A percentile compares a stretch with the other conserved stretches of the same genome.
These are phyloP conservation scores for Leptodactylus fuscus DNA, from an alignment of 2,113 vertebrate species.

Conservation along the genomic window DNA sequence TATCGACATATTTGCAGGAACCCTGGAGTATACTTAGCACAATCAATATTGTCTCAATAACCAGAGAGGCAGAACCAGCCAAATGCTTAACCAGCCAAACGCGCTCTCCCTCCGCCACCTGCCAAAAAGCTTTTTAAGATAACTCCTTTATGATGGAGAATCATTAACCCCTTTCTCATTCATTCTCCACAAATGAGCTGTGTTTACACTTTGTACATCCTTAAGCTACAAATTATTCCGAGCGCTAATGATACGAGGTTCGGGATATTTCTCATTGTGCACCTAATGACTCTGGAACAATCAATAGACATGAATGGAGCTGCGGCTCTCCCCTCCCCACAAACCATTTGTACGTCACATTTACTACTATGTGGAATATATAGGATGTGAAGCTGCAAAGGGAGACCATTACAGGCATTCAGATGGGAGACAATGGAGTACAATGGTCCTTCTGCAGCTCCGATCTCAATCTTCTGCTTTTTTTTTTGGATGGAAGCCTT, in stretches of 20 bases:
- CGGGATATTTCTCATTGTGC: background rate
- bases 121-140: slow-evolving; percentile 22
- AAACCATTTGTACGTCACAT: background rate
- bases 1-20: slow-evolving; percentile 61
- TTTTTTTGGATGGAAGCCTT: background rate
- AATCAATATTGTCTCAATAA: slow-evolving; percentile 68
- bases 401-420: background rate
- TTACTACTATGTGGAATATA: background rate
- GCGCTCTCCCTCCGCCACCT: background rate
- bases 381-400: background rate
- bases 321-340: background rate
- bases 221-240: background rate
- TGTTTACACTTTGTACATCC: background rate
- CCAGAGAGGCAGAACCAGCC: slow-evolving; percentile 48
- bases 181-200: background rate
- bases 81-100: slow-evolving; percentile 29
- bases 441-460: background rate
- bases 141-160: background rate
- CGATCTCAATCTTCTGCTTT: background rate
- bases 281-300: slow-evolving; percentile 10
- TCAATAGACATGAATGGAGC: slow-evolving; percentile 7
- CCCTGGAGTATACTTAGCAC: slow-evolving; percentile 52
- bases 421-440: background rate
- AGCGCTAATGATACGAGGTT: background rate
- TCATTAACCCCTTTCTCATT: slow-evolving; percentile 14